Evolutionary conservation across 2,113 vertebrate species (phyloP), one percentile per base, ranked within the genome.

Genomic region (Plecotus auritus): DNA sequence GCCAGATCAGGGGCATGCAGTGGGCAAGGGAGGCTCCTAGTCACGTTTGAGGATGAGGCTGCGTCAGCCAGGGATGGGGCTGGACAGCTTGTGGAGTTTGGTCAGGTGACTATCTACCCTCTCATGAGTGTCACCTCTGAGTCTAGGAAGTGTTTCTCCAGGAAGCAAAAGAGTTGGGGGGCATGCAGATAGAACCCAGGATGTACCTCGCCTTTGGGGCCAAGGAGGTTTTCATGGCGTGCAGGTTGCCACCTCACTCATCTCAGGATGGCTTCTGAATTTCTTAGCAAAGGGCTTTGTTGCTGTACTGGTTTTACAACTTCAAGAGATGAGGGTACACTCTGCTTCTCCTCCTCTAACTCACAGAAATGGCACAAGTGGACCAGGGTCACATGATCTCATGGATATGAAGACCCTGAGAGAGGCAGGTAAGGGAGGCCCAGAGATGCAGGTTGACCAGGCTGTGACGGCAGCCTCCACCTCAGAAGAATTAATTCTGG

Each of bases 211-310:
- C 51, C 14, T 74, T 6, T n/a, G 26, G 13, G 73, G 26, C 28
- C 5, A 37, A 30, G 20, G 9, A 0, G 0, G 5, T 6, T 88
- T 61, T 20, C 45, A 23, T 8, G 42, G 37, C 1, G 0, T 20
- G 49, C 67, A 51, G 22, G 37, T 7, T 74, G 28, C n/a, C 13
- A 2, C 9, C 17, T 13, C 7, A 10, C 14, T 72, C 22, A 37
- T 45, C 14, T 9, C 1, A 3, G 7, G 9, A 59, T 37, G 22
- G 54, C 18, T n/a, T 64, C 37, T 37, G 5, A 9, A 45, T 11
- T 4, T 13, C 69, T 28, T 22, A 22, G 42, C 22, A 12, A 26
- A 73, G 5, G 32, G 16, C 9, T 47, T 2, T 0, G 26, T 35
- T 10, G 0, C 30, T 8, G 0, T 0, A 0, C 8, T 77, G 32